These are phyloP conservation scores for Macroteleia sp. DNA, from an alignment of 2,888 invertebrate species.

Conservation along the genomic window DNA sequence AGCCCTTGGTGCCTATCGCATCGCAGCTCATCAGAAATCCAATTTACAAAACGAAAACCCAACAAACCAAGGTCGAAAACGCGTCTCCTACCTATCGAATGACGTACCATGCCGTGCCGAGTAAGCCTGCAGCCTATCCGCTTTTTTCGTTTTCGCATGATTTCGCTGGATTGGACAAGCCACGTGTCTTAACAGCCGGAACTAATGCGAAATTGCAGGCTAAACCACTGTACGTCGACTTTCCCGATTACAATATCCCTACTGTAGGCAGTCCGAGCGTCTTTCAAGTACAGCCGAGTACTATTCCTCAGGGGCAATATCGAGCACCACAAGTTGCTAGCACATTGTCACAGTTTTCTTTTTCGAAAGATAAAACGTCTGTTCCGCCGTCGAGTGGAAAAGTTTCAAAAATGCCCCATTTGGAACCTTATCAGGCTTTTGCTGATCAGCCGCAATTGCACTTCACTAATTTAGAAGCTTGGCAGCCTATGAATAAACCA, in stretches of 20 bases:
- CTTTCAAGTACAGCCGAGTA: constrained; percentile 59
- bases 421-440: constrained; percentile 73
- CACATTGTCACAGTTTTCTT: constrained; percentile 70
- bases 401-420: constrained; percentile 29
- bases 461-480: constrained; percentile 66
- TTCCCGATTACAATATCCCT: constrained; percentile 52
- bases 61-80: constrained; percentile 4
- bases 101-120: not conserved
- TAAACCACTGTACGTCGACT: constrained; percentile 65
- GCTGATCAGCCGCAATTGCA: constrained; percentile 77
- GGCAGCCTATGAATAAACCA: constrained; percentile 10
- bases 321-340: constrained; percentile 68
- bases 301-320: constrained; percentile 67
- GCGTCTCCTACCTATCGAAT: not conserved
- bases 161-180: constrained; percentile 68
- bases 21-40: constrained; percentile 51
- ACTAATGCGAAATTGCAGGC: constrained; percentile 63
- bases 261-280: constrained; percentile 57
- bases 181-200: constrained; percentile 68
- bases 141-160: constrained; percentile 62
- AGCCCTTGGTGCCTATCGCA: constrained; percentile 15
- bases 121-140: constrained; percentile 68
- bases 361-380: constrained; percentile 69
- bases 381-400: constrained; percentile 14
- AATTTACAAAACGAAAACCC: constrained; percentile 59